Conservation (phyloP, 2,113 vertebrate genomes). For the Cynoglossus semilaevis region DNA sequence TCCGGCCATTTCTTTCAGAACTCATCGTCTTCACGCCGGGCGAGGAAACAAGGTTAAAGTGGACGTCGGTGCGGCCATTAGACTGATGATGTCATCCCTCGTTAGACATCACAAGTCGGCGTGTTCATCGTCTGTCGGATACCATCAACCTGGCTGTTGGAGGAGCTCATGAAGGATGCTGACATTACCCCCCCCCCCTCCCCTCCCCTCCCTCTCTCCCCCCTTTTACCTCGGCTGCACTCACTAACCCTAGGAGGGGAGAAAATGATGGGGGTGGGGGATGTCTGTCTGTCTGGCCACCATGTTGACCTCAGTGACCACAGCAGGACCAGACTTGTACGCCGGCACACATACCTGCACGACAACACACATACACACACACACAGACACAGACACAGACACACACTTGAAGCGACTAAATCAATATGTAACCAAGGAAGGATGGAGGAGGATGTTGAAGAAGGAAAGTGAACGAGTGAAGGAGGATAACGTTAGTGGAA, state of each 20-base stretch:
- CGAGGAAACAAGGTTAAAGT: neutral
- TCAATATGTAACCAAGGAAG: conserved; percentile 65
- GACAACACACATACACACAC: conserved; percentile 11
- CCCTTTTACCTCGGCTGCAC: conserved; percentile 8
- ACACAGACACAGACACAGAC: conserved; percentile 13
- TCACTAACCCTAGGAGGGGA: conserved; percentile 11
- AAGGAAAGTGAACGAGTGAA: conserved; percentile 24
- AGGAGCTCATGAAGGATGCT: conserved; percentile 1
- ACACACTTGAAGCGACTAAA: conserved; percentile 36
- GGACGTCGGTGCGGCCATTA: neutral
- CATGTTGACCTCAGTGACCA: conserved; percentile 69
- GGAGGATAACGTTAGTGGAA: conserved; percentile 24
- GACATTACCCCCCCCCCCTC: neutral
- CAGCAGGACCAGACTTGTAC: conserved; percentile 40
- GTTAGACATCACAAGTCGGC: neutral
- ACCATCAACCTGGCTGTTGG: neutral
- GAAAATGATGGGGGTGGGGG: conserved; percentile 32
- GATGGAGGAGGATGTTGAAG: conserved; percentile 33
- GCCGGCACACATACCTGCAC: conserved; percentile 25
- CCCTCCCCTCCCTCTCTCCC: neutral
- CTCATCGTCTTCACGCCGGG: neutral
- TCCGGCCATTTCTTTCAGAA: neutral
- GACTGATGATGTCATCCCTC: neutral
- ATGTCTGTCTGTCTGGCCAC: conserved; percentile 59
- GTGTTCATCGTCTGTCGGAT: conserved; percentile 6